phyloP scores from a whole-genome alignment of 2,888 invertebrate genomes.

The Aelia acuminata region DNA sequence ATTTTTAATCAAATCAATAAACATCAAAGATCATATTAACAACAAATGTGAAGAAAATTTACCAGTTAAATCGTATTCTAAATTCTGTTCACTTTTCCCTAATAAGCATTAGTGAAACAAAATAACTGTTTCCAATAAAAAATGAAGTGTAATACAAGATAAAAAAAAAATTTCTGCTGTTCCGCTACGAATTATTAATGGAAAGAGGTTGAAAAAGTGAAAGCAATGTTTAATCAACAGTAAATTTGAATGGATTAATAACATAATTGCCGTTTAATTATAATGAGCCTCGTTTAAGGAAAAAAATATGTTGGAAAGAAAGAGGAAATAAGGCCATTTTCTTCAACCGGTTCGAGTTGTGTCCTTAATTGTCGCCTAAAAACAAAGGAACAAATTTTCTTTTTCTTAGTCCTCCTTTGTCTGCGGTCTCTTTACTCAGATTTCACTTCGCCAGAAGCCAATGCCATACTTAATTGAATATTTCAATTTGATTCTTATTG shows the following conservation, averaged over 20 bases:
- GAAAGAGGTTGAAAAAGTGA: background rate
- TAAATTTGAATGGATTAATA: background rate
- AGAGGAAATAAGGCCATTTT: conserved; percentile 14
- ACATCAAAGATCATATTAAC: no score
- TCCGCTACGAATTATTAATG: background rate
- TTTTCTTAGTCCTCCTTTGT: background rate
- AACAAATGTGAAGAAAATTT: no score
- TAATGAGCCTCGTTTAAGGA: background rate
- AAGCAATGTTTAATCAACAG: background rate
- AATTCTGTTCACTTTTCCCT: no score
- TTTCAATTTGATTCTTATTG: no score
- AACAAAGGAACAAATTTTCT: background rate
- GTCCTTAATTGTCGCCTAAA: conserved; percentile 29
- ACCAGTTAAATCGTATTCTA: no score
- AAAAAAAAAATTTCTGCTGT: background rate
- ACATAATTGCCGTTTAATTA: conserved; percentile 3
- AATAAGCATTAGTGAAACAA: no score
- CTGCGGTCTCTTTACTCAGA: background rate
- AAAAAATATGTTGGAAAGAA: conserved; percentile 34
- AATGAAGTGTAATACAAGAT: no score
- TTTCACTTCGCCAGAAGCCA: background rate
- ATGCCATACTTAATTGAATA: no score
- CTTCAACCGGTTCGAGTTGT: conserved; percentile 10
- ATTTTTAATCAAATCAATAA: no score
- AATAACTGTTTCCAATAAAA: no score